Evolutionary conservation across 2,113 vertebrate genomes (phyloP), one percentile per base, ranked within the genome.

Genomic region (Eira barbara): DNA sequence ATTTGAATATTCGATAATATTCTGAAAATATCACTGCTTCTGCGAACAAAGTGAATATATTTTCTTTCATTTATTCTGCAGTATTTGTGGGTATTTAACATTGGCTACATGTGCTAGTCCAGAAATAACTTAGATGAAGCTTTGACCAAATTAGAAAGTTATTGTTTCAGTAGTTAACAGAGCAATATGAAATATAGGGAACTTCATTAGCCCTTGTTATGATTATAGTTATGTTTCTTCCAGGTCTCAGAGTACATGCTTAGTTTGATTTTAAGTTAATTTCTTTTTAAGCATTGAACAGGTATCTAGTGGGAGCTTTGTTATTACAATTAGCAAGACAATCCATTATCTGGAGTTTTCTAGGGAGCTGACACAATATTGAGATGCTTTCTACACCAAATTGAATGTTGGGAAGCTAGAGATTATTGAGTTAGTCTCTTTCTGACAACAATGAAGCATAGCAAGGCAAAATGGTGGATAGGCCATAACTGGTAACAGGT

Each of bases 181-280:
- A 89, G 39, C 71, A 59, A 36, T 49, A 65, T 1, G 34, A 96
- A 96, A 73, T 84, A 49, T 1, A 61, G 7, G 0, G 13, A 80
- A 94, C 8, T 74, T 84, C 9, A 69, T 94, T 74, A 85, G 7
- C 18, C 21, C 55, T 84, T 83, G 6, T 59, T 86, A 85, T 52
- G 23, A 76, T 89, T 69, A 89, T 27, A 31, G 17, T 55, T 96
- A n/a, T 20, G n/a, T 25, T 79, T 61, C 83, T 80, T 65, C 4
- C 14, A 74, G 39, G 27, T 23, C 76, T 67, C 13, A n/a, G 13
- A 25, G 17, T 78, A 59, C 11, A 57, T 78, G 25, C 1, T 61
- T 76, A 89, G 69, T 57, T 95, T 94, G n/a, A 93, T 94, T 93
- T 55, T 89, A 67, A 34, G 85, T 71, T 97, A 93, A 55, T 94